Base-by-base conservation (phyloP, 2,797 vertebrate species). In the Novumbra hubbsi region DNA sequence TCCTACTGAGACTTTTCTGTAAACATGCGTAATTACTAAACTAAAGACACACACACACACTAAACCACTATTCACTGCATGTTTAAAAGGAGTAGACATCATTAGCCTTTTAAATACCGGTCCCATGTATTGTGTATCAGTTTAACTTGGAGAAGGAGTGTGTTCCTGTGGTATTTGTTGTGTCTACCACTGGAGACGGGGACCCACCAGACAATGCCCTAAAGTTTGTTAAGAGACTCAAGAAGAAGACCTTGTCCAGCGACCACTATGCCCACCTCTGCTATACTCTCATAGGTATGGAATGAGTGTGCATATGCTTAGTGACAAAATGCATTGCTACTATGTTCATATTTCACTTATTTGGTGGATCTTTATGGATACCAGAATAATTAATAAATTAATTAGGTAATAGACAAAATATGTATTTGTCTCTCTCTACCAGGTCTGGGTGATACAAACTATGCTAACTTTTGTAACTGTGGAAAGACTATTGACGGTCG, bases 381-480 rank as follows among this genome's bases (percentile, higher is more conserved):
- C 5, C 70, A 24, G 30, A 21, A 24, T 49, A 45, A 64, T 34
- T 60, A 9, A 21, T 72, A 4, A 17, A 50, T 17, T 69, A 16
- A 16, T 9, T 11, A 30, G 24, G 11, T 63, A 11, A 48, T n/a
- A n/a, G n/a, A n/a, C n/a, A 68, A 64, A 7, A 65, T 64, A 52
- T n/a, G 71, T 76, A 41, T 70, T 78, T 78, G 70, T 11, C 5
- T 79, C 34, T 80, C 41, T 81, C 45, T 74, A 66, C 12, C 80
- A 99, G 98, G 94, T 84, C 93, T 99, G 81, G 98, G 98, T 77
- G 96, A 99, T 84, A 96, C 98, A 28, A 98, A 98, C 77, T 99
- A 98, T 87, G 91, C 93, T 0, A 94, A 95, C 90, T 99, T 99
- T 84, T 99, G 98, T 87, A 98, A 99, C n/a, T 96, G 96, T 21